phyloP scores from a whole-genome alignment of 2,113 vertebrate genomes.

The Apus apus region DNA sequence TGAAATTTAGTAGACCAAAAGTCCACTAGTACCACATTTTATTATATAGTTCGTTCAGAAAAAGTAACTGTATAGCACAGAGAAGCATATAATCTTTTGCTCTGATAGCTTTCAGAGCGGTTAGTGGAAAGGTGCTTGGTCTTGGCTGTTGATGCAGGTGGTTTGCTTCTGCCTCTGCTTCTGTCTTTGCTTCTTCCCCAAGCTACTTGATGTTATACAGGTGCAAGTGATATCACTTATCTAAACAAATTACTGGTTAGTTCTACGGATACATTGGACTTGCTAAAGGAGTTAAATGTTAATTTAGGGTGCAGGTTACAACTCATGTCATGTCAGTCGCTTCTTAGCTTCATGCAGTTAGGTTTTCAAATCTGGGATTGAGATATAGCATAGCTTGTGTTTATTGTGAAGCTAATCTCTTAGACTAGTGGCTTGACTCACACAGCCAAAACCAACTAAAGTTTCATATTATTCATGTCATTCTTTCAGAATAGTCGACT shows the following conservation, averaged over 20 bases:
- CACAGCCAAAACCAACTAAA: not conserved
- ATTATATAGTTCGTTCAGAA: not conserved
- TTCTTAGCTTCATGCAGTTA: not conserved
- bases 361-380: not conserved
- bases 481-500: not conserved
- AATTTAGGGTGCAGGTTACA: not conserved
- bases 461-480: not conserved
- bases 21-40: not conserved
- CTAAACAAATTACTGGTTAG: not conserved
- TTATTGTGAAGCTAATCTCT: not conserved
- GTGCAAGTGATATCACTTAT: not conserved
- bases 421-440: not conserved
- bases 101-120: not conserved
- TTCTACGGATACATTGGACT: not conserved
- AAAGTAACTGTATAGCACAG: not conserved
- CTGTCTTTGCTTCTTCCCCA: not conserved
- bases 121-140: not conserved
- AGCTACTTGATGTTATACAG: not conserved
- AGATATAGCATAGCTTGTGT: not conserved
- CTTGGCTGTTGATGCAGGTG: not conserved
- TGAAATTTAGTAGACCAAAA: not conserved
- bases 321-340: not conserved
- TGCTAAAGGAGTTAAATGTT: constrained; percentile 3
- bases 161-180: not conserved
- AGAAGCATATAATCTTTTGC: not conserved